These are phyloP conservation scores for Siphamia tubifer DNA, from an alignment of 2,113 vertebrate genomes.

Conservation along the genomic window DNA sequence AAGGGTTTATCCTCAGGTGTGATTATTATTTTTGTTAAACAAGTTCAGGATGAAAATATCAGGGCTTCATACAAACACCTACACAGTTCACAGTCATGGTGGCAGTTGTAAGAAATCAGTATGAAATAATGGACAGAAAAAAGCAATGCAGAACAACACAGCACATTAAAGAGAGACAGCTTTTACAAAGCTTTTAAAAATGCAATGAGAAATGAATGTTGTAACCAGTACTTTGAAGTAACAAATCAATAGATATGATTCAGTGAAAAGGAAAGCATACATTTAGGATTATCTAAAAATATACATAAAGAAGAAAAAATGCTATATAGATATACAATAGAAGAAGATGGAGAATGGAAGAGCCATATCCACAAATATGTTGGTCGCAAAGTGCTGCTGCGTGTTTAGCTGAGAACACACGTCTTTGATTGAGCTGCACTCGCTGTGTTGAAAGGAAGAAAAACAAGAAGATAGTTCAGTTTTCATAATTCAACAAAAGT, in stretches of 20 bases:
- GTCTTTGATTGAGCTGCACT: slow-evolving; percentile 75
- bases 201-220: too few relatives aligned
- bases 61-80: not conserved
- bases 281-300: too few relatives aligned
- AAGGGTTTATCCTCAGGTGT: too few relatives aligned
- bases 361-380: not conserved
- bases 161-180: not conserved
- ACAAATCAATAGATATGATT: too few relatives aligned
- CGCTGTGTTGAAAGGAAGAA: slow-evolving; percentile 41
- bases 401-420: slow-evolving; percentile 68
- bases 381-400: not conserved
- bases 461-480: not conserved
- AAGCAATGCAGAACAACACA: not conserved
- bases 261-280: too few relatives aligned
- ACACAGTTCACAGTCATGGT: not conserved
- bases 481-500: not conserved
- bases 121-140: not conserved
- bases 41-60: too few relatives aligned
- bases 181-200: too few relatives aligned
- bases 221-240: too few relatives aligned
- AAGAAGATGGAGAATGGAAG: not conserved
- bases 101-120: not conserved
- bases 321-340: too few relatives aligned
- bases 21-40: too few relatives aligned
- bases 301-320: too few relatives aligned